These are phyloP conservation scores for Cyanistes caeruleus DNA, from an alignment of 2,113 vertebrate genomes.

Conservation along the genomic window DNA sequence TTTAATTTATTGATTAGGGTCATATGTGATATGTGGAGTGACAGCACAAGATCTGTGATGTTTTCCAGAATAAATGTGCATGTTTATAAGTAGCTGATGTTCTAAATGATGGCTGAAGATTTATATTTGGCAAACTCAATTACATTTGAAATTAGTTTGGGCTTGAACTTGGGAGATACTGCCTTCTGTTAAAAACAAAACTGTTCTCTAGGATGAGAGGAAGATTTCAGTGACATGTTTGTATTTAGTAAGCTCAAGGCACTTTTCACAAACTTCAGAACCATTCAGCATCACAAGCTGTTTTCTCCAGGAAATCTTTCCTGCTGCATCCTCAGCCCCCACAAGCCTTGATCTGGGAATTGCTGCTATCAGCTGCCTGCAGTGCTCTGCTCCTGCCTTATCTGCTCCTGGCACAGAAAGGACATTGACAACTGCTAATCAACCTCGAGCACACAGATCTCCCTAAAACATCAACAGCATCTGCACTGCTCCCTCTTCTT, in stretches of 20 bases:
- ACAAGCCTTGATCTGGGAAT: not conserved
- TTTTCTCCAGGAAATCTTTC: not conserved
- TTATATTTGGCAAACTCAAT: not conserved
- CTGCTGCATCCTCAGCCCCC: not conserved
- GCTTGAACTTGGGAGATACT: not conserved
- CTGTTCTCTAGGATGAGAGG: not conserved
- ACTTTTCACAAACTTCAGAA: not conserved
- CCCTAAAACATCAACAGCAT: not conserved
- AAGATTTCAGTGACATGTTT: not conserved
- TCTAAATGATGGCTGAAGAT: not conserved
- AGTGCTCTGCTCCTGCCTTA: slow-evolving; percentile 12
- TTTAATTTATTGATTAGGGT: not conserved
- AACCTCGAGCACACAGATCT: not conserved
- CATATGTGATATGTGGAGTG: too few relatives aligned
- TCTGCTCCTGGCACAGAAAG: slow-evolving; percentile 9
- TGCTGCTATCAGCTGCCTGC: slow-evolving; percentile 56
- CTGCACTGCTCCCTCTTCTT: not conserved
- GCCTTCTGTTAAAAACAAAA: not conserved
- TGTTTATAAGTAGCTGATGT: not conserved
- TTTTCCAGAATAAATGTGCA: not conserved
- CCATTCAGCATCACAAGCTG: not conserved
- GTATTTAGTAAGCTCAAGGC: not conserved
- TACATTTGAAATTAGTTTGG: not conserved
- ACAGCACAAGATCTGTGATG: not conserved
- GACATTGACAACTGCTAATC: not conserved